Evolutionary conservation across 1,140 invertebrate species (phyloP).

Genomic region (Drosophila carrolli): DNA sequence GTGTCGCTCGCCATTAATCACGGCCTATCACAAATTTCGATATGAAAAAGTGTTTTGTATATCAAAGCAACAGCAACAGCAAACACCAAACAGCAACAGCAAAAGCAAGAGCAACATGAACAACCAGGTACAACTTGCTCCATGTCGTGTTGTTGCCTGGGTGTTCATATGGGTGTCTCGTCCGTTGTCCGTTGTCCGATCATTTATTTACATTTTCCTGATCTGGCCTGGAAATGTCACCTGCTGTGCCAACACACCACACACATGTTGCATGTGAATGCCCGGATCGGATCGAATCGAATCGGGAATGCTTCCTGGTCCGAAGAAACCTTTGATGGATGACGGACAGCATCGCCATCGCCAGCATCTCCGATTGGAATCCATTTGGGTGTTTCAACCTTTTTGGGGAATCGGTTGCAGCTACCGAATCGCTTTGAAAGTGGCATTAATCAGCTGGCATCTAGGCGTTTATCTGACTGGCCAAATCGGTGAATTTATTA

Average conservation of each 20-base stretch:
- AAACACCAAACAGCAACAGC: conserved; percentile 12
- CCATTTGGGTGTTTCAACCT: conserved; percentile 56
- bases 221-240: conserved; percentile 76
- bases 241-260: conserved; percentile 81
- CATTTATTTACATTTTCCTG: conserved; percentile 54
- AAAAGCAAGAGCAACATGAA: conserved; percentile 8
- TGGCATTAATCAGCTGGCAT: conserved; percentile 49
- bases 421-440: conserved; percentile 40
- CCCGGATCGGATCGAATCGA: background rate
- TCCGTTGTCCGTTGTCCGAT: conserved; percentile 48
- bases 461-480: conserved; percentile 16
- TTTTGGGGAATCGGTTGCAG: background rate
- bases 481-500: conserved; percentile 61
- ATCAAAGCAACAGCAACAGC: conserved; percentile 65
- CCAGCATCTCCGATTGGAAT: conserved; percentile 52
- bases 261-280: conserved; percentile 46
- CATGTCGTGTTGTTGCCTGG: conserved; percentile 52
- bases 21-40: conserved; percentile 82
- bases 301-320: conserved; percentile 46
- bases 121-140: conserved; percentile 70
- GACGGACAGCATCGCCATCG: conserved; percentile 58
- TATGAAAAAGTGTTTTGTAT: conserved; percentile 82
- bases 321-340: conserved; percentile 68
- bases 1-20: conserved; percentile 84
- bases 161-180: conserved; percentile 49